phyloP scores from a whole-genome alignment of 2,113 vertebrate species.

The Tetrao urogallus region DNA sequence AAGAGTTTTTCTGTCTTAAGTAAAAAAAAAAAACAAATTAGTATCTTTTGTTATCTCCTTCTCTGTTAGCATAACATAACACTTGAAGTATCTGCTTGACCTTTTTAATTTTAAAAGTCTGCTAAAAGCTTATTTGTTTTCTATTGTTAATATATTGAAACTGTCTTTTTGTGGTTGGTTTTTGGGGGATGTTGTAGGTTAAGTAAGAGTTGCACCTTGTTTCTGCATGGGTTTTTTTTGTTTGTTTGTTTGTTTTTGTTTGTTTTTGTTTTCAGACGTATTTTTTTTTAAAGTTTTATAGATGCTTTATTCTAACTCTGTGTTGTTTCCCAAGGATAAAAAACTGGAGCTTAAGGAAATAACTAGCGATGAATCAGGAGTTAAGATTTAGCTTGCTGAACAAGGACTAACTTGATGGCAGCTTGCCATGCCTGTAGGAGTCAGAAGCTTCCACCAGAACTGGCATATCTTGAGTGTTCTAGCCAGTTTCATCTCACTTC shows the following conservation, averaged over 20 bases:
- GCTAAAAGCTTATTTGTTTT: neutral
- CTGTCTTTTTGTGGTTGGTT: neutral
- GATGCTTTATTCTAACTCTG: neutral
- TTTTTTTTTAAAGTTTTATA: neutral
- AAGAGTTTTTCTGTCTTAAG: neutral
- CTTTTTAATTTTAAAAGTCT: neutral
- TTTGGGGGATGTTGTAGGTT: neutral
- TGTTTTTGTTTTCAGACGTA: neutral
- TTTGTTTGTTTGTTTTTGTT: neutral
- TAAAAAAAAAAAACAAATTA: neutral
- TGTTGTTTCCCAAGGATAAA: neutral
- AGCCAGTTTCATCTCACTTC: neutral
- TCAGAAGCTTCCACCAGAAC: neutral
- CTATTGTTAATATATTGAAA: neutral
- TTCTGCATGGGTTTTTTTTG: fast-evolving
- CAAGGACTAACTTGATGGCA: neutral
- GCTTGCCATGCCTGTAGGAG: neutral
- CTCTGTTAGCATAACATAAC: neutral
- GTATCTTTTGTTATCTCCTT: neutral
- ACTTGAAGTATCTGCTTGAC: neutral
- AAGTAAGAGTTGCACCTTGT: neutral
- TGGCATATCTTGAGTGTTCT: neutral
- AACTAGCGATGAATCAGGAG: neutral
- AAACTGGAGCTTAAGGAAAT: neutral
- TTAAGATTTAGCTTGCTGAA: neutral